phyloP scores from a whole-genome alignment of 2,797 vertebrate species.

The Micropoecilia bifurca region DNA sequence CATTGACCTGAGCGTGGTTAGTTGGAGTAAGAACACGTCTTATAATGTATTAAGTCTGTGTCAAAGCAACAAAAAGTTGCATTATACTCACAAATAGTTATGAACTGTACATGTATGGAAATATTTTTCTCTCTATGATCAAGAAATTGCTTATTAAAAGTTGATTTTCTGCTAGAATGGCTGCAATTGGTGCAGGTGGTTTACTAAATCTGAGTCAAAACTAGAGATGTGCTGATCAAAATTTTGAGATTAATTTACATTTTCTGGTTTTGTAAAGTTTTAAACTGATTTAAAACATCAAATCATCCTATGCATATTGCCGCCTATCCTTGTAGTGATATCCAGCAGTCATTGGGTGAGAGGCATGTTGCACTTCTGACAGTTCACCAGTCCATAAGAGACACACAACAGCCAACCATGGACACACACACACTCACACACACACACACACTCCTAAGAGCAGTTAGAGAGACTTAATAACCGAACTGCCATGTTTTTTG shows the following conservation, averaged over 20 bases:
- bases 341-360: neutral
- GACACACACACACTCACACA: neutral
- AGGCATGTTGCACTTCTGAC: neutral
- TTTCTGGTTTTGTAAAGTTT: neutral
- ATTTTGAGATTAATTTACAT: neutral
- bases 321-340: neutral
- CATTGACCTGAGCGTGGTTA: neutral
- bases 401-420: neutral
- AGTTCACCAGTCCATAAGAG: neutral
- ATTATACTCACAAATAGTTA: slow-evolving; percentile 8
- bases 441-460: neutral
- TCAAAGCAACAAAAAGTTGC: slow-evolving; percentile 30
- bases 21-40: slow-evolving; percentile 22
- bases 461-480: neutral
- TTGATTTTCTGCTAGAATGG: neutral
- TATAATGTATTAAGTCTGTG: slow-evolving; percentile 34
- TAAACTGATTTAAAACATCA: neutral
- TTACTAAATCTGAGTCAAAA: neutral
- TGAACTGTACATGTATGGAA: neutral
- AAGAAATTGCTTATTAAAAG: neutral
- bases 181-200: neutral
- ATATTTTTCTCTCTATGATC: neutral
- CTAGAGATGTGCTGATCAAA: neutral
- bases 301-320: neutral
- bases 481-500: neutral